phyloP scores from a whole-genome alignment of 30 jellyfish, hydroid and myxozoan genomes.

The Aurelia sp. region DNA sequence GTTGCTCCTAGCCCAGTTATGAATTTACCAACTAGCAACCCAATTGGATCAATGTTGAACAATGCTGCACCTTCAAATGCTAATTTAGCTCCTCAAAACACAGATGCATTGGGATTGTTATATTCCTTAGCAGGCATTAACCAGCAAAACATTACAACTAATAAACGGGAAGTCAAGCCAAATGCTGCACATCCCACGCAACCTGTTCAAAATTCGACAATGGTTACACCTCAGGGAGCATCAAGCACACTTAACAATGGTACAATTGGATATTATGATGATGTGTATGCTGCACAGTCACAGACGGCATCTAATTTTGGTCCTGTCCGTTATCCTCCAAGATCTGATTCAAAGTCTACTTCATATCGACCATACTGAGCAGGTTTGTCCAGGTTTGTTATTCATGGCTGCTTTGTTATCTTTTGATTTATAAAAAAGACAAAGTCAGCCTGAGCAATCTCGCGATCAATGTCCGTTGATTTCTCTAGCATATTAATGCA shows the following conservation, averaged over 20 bases:
- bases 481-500: too few relatives aligned
- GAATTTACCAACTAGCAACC: constrained; percentile 2
- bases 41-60: constrained; percentile 25
- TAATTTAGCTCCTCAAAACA: not conserved
- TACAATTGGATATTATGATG: constrained; percentile 1
- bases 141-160: constrained; percentile 13
- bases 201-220: too few relatives aligned
- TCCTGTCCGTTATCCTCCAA: constrained; percentile 55
- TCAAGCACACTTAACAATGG: too few relatives aligned
- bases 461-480: too few relatives aligned
- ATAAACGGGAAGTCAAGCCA: constrained; percentile 7
- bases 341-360: constrained; percentile 42
- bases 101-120: constrained; percentile 26
- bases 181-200: not conserved
- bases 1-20: constrained; percentile 4
- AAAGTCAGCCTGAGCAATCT: too few relatives aligned
- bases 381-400: not conserved
- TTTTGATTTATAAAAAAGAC: too few relatives aligned
- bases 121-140: constrained; percentile 26
- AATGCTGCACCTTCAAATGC: constrained; percentile 5
- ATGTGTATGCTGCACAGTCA: constrained; percentile 26
- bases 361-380: constrained; percentile 47
- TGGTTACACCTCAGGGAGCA: too few relatives aligned
- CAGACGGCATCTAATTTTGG: constrained; percentile 58
- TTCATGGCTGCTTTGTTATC: too few relatives aligned